Base-by-base conservation (phyloP, 2,888 invertebrate species). In the Eilema griseolum region DNA sequence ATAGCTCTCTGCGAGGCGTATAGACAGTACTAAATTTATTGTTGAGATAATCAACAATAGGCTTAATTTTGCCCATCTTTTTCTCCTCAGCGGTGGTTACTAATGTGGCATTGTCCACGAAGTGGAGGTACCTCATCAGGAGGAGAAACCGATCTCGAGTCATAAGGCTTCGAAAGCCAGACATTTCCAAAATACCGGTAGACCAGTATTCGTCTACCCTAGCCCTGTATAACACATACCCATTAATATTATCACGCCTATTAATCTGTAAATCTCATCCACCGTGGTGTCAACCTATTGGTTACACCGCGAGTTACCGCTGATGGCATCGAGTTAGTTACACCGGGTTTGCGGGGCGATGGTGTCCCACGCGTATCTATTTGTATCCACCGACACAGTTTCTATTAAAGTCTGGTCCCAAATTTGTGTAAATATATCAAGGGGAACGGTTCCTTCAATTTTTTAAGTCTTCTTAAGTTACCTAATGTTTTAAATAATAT, bases 131-230 rank as follows among this genome's bases (percentile, higher is more conserved):
- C 4, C 4, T 41, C 41, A 41, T 41, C 3, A 41, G 41, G 41
- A 41, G 41, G 41, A 41, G 41, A 3, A 37, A 37, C 12, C 37
- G 37, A 4, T 41, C 41, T 16, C 41, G 41, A 3, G 41, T 41
- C 41, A 46, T 46, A 5, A 46, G 46, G 46, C 46, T 46, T 46
- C 46, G 46, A 46, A 46, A 46, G 4, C 46, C 70, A 14, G 76
- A 74, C 74, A 80, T 83, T 0, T 74, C 76, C 52, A 83, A 65
- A 11, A 75, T 37, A 12, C 75, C 77, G 2, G 71, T 71, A 4
- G 62, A 60, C 67, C 74, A 79, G 52, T 76, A 79, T 28, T 77
- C 75, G 57, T 70, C 70, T 8, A 66, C 20, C n/a, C 66, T 41
- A 57, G 31, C 61, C 31, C 73, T 52, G 12, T 63, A 26, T 63